Percentiles rank a stretch among this genome's conserved stretches.
These are phyloP conservation scores for Onychostoma macrolepis DNA, from an alignment of 2,113 vertebrate genomes.

Conservation along the genomic window DNA sequence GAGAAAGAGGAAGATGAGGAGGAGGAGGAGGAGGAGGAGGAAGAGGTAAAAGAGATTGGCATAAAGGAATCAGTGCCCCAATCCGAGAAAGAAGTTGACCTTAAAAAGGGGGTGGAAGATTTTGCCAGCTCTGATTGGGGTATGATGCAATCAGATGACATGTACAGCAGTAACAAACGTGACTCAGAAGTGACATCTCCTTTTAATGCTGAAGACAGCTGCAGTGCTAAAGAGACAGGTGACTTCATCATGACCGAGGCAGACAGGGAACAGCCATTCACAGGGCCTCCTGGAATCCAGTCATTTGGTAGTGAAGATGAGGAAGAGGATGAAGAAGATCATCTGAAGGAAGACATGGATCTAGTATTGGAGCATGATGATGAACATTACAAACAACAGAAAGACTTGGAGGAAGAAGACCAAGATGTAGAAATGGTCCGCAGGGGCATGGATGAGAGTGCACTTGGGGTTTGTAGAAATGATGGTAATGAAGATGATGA, in stretches of 20 bases:
- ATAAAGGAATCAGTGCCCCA: constrained; percentile 63
- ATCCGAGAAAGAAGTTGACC: constrained; percentile 60
- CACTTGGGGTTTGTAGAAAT: constrained; percentile 63
- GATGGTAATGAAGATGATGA: constrained; percentile 62
- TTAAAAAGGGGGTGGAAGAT: constrained; percentile 61
- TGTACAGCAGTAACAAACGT: constrained; percentile 69
- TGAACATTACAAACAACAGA: constrained; percentile 63
- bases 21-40: constrained; percentile 67
- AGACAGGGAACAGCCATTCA: constrained; percentile 71
- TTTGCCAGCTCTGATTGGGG: constrained; percentile 65
- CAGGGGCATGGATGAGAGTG: constrained; percentile 72
- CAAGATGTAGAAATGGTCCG: constrained; percentile 79
- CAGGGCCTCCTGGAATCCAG: constrained; percentile 77
- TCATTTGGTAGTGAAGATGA: constrained; percentile 71
- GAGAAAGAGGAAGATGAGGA: constrained; percentile 66
- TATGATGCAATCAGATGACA: constrained; percentile 70
- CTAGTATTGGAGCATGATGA: constrained; percentile 72
- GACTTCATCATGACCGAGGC: constrained; percentile 72
- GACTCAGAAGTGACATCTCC: constrained; percentile 61
- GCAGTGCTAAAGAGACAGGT: constrained; percentile 59
- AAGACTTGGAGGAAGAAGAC: constrained; percentile 68
- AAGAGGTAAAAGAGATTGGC: constrained; percentile 60
- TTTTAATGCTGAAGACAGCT: background rate
- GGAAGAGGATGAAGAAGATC: constrained; percentile 69
- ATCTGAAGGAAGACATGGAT: constrained; percentile 71